Evolutionary conservation across 2,888 invertebrate species (phyloP).

Genomic region (Cheilosia impressa): DNA sequence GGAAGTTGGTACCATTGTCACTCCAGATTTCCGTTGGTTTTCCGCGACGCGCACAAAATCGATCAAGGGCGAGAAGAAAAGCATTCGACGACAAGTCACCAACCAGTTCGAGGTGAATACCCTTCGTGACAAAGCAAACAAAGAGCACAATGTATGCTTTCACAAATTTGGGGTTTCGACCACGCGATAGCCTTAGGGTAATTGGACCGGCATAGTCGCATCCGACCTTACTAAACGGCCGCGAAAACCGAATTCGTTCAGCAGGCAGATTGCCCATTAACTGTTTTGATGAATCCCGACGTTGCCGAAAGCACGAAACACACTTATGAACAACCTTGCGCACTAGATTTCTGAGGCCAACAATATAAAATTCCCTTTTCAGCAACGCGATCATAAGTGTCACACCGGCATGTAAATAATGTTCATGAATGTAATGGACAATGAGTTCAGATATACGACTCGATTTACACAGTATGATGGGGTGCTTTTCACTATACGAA

Average conservation of each 20-base stretch:
- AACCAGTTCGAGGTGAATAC: slow-evolving; percentile 22
- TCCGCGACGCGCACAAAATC: slow-evolving; percentile 19
- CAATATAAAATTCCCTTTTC: slow-evolving; percentile 23
- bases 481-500: not conserved
- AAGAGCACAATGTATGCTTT: slow-evolving; percentile 1
- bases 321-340: slow-evolving; percentile 26
- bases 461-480: not conserved
- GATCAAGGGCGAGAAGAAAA: slow-evolving; percentile 17
- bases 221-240: slow-evolving; percentile 12
- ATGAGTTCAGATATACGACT: not conserved
- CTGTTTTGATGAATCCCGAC: slow-evolving; percentile 8
- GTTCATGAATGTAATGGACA: slow-evolving; percentile 3
- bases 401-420: slow-evolving; percentile 17
- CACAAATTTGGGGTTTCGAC: not conserved
- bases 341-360: slow-evolving; percentile 19
- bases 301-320: slow-evolving; percentile 28
- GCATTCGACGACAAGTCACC: slow-evolving; percentile 15
- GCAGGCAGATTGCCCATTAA: slow-evolving; percentile 19
- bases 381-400: slow-evolving; percentile 12
- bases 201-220: slow-evolving; percentile 3
- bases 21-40: slow-evolving; percentile 21
- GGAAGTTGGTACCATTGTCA: slow-evolving; percentile 14
- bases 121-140: slow-evolving; percentile 15
- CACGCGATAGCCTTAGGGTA: not conserved
- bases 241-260: slow-evolving; percentile 1